Conservation (phyloP, 1,140 invertebrate genomes). For the Hycleus phaleratus region DNA sequence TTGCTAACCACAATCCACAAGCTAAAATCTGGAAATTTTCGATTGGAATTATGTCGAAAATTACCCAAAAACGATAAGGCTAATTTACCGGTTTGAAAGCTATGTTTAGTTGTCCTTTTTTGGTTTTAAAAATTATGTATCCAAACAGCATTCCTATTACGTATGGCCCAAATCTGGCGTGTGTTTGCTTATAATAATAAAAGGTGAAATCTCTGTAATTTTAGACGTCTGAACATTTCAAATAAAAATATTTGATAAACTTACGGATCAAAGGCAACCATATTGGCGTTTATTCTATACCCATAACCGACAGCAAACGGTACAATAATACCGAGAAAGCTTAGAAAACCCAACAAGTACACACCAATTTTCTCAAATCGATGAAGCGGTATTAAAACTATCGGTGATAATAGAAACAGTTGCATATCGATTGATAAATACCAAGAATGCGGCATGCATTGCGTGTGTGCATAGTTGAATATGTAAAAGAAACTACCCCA, state of each 20-base stretch:
- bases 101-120: background rate
- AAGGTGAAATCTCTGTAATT: background rate
- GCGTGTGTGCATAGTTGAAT: conserved; percentile 38
- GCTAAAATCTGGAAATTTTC: background rate
- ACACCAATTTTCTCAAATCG: conserved; percentile 1
- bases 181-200: conserved; percentile 32
- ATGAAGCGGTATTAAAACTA: background rate
- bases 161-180: conserved; percentile 47
- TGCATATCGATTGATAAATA: conserved; percentile 19
- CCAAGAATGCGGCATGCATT: conserved; percentile 17
- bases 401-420: conserved; percentile 16
- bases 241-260: too few species aligned
- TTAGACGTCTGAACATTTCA: too few species aligned
- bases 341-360: background rate
- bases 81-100: too few species aligned
- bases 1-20: background rate
- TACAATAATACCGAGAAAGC: conserved; percentile 1
- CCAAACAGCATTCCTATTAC: conserved; percentile 51
- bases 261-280: too few species aligned
- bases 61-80: too few species aligned
- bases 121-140: conserved; percentile 32
- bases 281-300: background rate
- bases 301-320: conserved; percentile 3
- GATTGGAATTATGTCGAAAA: too few species aligned
- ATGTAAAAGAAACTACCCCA: conserved; percentile 46